phyloP scores from a whole-genome alignment of 2,113 vertebrate genomes.

The Hippocampus comes region DNA sequence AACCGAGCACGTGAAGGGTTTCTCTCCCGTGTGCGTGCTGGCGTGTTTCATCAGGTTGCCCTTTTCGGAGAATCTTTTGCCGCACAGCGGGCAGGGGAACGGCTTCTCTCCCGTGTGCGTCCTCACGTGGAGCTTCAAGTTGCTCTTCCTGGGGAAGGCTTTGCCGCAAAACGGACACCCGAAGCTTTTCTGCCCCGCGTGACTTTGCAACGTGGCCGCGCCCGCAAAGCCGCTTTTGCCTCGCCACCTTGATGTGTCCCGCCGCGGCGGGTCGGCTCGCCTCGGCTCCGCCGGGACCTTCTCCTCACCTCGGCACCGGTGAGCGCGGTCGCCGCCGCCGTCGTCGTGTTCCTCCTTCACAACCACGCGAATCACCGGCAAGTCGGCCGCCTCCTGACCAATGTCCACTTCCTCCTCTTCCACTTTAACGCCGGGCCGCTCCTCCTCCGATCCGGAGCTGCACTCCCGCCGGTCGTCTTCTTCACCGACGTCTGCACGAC shows the following conservation, averaged over 20 bases:
- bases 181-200: background rate
- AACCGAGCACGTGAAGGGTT: background rate
- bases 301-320: background rate
- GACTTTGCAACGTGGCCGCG: background rate
- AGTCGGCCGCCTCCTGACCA: background rate
- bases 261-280: background rate
- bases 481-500: too few relatives aligned
- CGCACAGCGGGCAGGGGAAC: background rate
- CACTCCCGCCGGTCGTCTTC: too few relatives aligned
- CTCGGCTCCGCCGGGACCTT: background rate
- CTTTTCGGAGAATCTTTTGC: background rate
- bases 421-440: too few relatives aligned
- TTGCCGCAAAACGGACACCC: background rate
- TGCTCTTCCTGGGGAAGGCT: background rate
- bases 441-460: too few relatives aligned
- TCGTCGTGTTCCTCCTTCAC: background rate
- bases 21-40: slow-evolving; percentile 4
- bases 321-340: background rate
- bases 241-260: background rate
- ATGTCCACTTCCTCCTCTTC: too few relatives aligned
- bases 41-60: background rate
- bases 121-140: background rate
- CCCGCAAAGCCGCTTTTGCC: background rate
- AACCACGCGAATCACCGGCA: background rate
- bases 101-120: slow-evolving; percentile 7